Conservation (phyloP, 2,888 invertebrate genomes). For the Andrena trimmerana region DNA sequence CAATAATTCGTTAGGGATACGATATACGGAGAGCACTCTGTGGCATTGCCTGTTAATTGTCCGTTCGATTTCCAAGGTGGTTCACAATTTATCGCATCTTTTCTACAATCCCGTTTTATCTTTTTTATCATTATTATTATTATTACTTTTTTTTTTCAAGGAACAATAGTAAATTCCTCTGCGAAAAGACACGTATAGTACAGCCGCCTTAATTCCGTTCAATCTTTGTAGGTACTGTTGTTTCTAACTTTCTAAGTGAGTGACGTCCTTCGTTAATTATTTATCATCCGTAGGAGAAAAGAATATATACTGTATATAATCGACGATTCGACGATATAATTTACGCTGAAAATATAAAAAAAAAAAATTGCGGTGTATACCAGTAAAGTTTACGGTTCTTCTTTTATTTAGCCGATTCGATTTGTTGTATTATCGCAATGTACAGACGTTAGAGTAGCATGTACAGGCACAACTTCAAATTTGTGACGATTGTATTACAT, state of each 20-base stretch:
- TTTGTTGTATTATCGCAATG: constrained; percentile 51
- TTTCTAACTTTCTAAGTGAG: constrained; percentile 26
- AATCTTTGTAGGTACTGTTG: constrained; percentile 17
- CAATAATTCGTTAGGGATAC: constrained; percentile 77
- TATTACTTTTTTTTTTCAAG: neutral
- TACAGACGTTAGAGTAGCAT: constrained; percentile 55
- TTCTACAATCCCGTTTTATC: neutral
- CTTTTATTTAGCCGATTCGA: constrained; percentile 45
- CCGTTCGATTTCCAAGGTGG: constrained; percentile 15
- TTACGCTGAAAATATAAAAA: constrained; percentile 17
- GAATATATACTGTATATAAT: constrained; percentile 57
- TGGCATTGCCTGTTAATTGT: constrained; percentile 75
- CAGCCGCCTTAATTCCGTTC: constrained; percentile 14
- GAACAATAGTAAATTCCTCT: constrained; percentile 8
- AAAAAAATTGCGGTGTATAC: neutral
- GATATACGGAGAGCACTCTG: constrained; percentile 74
- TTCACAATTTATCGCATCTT: constrained; percentile 16
- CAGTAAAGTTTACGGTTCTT: constrained; percentile 22
- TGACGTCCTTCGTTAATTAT: constrained; percentile 43
- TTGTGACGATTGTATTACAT: constrained; percentile 61
- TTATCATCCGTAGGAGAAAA: constrained; percentile 35
- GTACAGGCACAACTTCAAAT: constrained; percentile 53
- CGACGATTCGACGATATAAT: constrained; percentile 34
- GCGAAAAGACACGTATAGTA: constrained; percentile 25
- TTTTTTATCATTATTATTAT: neutral